Conservation (phyloP, 30 jellyfish, hydroid and myxozoan species). For the Catostylus mosaicus region DNA sequence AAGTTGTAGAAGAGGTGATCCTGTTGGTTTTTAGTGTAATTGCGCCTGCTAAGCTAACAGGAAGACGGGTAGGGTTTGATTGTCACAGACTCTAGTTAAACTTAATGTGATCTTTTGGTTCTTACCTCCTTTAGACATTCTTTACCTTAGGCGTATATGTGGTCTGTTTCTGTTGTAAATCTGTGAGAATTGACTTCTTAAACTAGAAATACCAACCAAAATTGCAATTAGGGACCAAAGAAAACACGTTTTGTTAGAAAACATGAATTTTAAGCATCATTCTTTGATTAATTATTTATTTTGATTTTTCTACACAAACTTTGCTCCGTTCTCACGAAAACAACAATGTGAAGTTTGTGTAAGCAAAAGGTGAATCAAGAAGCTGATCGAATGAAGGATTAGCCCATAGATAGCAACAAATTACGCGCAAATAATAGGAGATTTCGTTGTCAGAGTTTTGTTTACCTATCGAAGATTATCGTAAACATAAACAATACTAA, state of each 20-base stretch:
- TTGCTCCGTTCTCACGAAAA: slow-evolving; percentile 42
- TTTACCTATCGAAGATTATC: slow-evolving; percentile 25
- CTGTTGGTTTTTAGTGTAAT: no score
- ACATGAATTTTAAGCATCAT: slow-evolving; percentile 4
- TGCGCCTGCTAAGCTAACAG: no score
- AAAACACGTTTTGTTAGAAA: not conserved
- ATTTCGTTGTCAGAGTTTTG: not conserved
- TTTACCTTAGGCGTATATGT: not conserved
- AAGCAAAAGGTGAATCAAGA: slow-evolving; percentile 19
- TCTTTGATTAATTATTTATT: not conserved
- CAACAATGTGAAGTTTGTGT: slow-evolving; percentile 24
- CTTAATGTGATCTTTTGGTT: no score
- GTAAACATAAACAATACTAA: slow-evolving; percentile 5
- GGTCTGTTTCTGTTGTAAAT: not conserved
- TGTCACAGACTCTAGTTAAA: no score
- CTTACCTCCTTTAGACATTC: not conserved
- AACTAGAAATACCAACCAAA: not conserved
- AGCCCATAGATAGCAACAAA: slow-evolving; percentile 1
- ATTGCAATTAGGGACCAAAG: not conserved
- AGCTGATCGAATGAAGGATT: slow-evolving; percentile 10
- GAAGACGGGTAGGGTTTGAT: no score
- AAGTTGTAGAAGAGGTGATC: no score
- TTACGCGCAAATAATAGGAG: not conserved
- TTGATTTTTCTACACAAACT: slow-evolving; percentile 11
- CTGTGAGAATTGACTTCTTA: slow-evolving; percentile 4